Base-by-base conservation (phyloP, 2,888 invertebrate genomes). In the Matsumyia berberina region DNA sequence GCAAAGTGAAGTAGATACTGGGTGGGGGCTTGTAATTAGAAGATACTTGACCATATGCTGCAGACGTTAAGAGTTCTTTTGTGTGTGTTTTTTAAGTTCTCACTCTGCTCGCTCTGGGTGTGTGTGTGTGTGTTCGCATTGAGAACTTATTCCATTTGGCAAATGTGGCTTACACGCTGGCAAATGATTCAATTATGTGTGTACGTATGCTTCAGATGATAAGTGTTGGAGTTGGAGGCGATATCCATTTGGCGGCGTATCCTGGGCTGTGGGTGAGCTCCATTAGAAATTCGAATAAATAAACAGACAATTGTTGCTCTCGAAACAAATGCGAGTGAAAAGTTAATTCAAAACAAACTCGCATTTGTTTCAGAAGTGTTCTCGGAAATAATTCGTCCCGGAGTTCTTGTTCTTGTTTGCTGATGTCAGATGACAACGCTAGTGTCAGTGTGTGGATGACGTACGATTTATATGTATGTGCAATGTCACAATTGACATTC, bases 281-380 rank as follows among this genome's bases (percentile, higher is more conserved):
- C 24, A 37, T 37, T 57, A 37, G 24, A 42, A 24, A 58, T 24
- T 58, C 6, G 29, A 58, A 24, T 12, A 58, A 58, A 58, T 39
- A 58, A 11, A 58, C n/a, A 17, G 15, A 24, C 58, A 24, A 42
- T 29, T 15, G 11, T 9, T 12, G 39, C 8, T 9, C 24, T 24
- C 24, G 11, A 9, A 15, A 15, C 42, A 60, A 42, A 15, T 42
- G 42, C 29, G 31, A 29, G 42, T 60, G 42, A 29, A 60, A 60
- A 60, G 29, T 60, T 60, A 60, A 60, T 60, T 44, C 31, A 29
- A 60, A 42, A 49, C 42, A 42, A 31, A 60, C 60, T 29, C 42
- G 24, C 15, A 15, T 15, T 60, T 4, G 15, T 31, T 29, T n/a
- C 31, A 53, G 29, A 42, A 60, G 31, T 42, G 42, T 31, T 60